These are phyloP conservation scores for Hydroisotoma schaefferi DNA, from an alignment of 2,888 invertebrate genomes.

Conservation along the genomic window DNA sequence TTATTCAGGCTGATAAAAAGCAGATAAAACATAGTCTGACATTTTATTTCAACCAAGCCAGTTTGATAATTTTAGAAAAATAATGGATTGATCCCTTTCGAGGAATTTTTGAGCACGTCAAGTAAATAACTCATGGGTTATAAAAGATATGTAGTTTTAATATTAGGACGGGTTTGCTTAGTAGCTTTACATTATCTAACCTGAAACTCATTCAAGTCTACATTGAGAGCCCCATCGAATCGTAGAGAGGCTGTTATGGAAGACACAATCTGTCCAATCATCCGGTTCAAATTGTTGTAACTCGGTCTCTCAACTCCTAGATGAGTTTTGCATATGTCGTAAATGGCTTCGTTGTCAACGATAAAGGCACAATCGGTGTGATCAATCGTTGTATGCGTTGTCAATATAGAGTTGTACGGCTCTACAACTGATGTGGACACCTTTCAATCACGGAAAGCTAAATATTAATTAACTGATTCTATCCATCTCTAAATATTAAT, in stretches of 20 bases:
- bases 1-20: no score
- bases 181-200: conserved; percentile 4
- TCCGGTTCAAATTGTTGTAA: conserved; percentile 91
- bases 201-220: conserved; percentile 86
- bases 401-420: conserved; percentile 85
- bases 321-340: conserved; percentile 63
- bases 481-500: no score
- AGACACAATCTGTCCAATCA: conserved; percentile 86
- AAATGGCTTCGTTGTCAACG: no score
- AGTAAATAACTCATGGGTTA: no score
- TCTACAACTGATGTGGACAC: conserved; percentile 34
- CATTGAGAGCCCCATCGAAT: conserved; percentile 89
- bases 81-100: no score
- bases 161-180: no score
- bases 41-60: no score
- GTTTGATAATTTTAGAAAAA: no score
- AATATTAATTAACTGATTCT: no score
- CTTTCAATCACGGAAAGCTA: conserved; percentile 42
- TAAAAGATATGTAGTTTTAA: no score
- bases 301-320: conserved; percentile 92
- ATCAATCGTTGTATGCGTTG: conserved; percentile 76
- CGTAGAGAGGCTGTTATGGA: conserved; percentile 87
- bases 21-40: no score
- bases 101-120: no score
- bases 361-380: conserved; percentile 77